Evolutionary conservation across 2,113 vertebrate genomes (phyloP), one percentile per base, ranked within the genome.

Genomic region (Empidonax alnorum): DNA sequence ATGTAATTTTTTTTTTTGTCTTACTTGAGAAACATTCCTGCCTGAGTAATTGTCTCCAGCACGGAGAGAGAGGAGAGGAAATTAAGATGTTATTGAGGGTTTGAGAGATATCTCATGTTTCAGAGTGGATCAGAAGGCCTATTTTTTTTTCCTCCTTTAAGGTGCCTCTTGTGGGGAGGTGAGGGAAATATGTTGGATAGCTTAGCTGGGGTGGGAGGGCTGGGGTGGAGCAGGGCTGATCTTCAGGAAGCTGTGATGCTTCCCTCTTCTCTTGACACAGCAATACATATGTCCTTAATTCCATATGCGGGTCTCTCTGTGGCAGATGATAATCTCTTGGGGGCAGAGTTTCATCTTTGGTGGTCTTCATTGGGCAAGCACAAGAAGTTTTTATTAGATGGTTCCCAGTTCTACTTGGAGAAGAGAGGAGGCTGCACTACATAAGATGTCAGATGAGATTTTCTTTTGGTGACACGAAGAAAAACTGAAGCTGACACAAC

Each of bases 21-120:
- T 90, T 94, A 58, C 90, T 82, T 92, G 85, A 97, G 87, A 87
- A 95, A 94, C 95, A 97, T 96, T 98, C 97, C 96, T 98, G 95
- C 79, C 71, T 50, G 19, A 78, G 94, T 89, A 96, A 89, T 91
- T 17, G 27, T 96, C 93, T 93, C 91, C 88, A 96, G 83, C 79
- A 46, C 1, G 1, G 44, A 86, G 69, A 78, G 73, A 0, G 0
- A 39, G 56, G 62, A 85, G 74, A 96, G 94, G 93, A 95, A 97
- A 97, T 96, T 96, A 97, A 94, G 94, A 95, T 4, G 31, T 85
- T 94, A 63, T 39, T 94, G 91, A 96, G 86, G 63, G 65, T 86
- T 96, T 89, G 82, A 85, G 77, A 90, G 75, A 50, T 89, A 73
- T 53, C 93, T 97, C 95, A 89, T 68, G 83, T 97, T 97, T 95